Base-by-base conservation (phyloP, 2,888 invertebrate species). In the Dorcus hopei region DNA sequence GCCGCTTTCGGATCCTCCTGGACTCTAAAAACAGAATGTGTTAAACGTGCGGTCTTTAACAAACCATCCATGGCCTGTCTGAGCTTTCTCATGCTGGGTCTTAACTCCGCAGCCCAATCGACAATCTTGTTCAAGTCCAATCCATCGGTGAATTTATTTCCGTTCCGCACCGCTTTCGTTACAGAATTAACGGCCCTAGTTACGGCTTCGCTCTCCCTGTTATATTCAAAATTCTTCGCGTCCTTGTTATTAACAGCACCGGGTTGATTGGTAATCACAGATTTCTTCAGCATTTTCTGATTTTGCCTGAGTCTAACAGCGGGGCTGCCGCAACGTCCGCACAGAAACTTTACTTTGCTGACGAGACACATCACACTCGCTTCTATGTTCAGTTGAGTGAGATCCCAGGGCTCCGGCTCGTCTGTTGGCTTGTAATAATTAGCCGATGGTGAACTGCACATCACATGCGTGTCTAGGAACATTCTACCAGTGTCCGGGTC, bases 331-430 rank as follows among this genome's bases (percentile, higher is more conserved):
- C 88, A 88, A 45, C 87, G 81, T 1, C 89, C 89, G 72, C 89
- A 90, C 3, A 93, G 79, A 74, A 89, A 90, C 72, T 91, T 91
- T 0, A 90, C 87, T 79, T 92, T 92, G 67, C 91, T 90, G 23
- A 90, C 89, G 62, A 93, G 80, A 75, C 92, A 93, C 85, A 93
- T 91, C 5, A 93, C 87, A 70, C 91, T 90, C 0, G 93, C 93
- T 78, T 93, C 92, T 53, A 92, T 90, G 73, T 94, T 94, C 41
- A 93, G 77, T 69, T 92, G 88, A 0, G 91, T 93, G 59, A 94
- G 81, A 75, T 93, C 93, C 85, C 91, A 88, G 0, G 93, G 93
- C 72, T 93, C 92, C 0, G 90, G 90, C 70, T 91, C 91, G 70
- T 90, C 90, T 0, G 88, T 88, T 0, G 89, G 89, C 61, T 89